Evolutionary conservation across 2,113 vertebrate genomes (phyloP), one percentile per base, ranked within the genome.

Genomic region (Talpa occidentalis): DNA sequence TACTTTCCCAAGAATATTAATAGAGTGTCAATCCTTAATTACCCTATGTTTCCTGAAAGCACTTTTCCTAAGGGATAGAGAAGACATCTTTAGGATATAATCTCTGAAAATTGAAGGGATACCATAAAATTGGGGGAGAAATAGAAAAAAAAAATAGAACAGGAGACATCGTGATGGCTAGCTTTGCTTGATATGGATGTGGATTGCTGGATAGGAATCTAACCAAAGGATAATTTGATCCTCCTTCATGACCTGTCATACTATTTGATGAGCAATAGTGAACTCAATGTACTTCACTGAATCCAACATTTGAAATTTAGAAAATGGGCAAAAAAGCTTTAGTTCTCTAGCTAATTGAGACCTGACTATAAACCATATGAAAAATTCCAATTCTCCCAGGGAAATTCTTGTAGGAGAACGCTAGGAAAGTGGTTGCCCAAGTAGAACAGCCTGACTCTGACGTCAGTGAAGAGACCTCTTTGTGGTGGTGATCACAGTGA

Each of bases 221-320:
- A 81, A 42, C 24, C 28, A 28, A 79, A 62, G n/a, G 59, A 10
- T 16, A 22, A 17, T 86, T 82, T 85, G n/a, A 82, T 73, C 9
- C 2, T 70, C 22, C 87, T 81, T 79, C 40, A 4, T 70, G 78
- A 73, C 40, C 21, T 42, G 22, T 89, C 42, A 47, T 24, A 77
- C 56, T 69, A 77, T 59, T 54, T 88, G 47, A 28, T 91, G 8
- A 92, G 37, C 49, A 76, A 81, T 60, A 24, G 32, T 77, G 69
- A 92, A 28, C 28, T 95, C 32, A 62, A 30, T 6, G 52, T 67
- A 28, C 67, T 83, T 73, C 17, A 88, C 24, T 81, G 12, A 64
- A 67, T 82, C 28, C 76, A 96, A 72, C 24, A 73, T 59, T 94
- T 76, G 60, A 89, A 93, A 54, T 90, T 64, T 49, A 42, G 60